Evolutionary conservation across 2,888 invertebrate genomes (phyloP), one percentile per base, ranked within the genome.

Genomic region (Auanema sp.): DNA sequence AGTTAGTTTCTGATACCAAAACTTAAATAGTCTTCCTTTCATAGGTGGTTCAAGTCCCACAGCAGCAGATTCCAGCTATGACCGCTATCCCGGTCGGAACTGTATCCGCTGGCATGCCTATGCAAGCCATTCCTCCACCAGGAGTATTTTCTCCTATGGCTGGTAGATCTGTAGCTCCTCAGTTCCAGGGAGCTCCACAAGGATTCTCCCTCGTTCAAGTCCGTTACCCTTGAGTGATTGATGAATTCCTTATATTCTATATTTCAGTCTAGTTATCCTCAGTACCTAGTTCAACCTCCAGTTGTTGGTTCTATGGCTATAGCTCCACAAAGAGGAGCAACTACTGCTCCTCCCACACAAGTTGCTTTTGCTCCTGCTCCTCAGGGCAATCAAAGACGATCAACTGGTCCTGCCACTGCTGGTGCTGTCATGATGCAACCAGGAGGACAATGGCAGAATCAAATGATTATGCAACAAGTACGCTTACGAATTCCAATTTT

Each of bases 1-100:
- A 21, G 55, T 60, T 43, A 5, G 40, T 40, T 41, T 23, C 24
- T 23, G 4, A 47, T n/a, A n/a, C n/a, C n/a, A n/a, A n/a, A n/a
- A n/a, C n/a, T 18, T 18, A 10, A 21, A 47, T 5, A 47, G 10
- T 5, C 16, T 47, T 3, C 10, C 5, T 47, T 3, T 33, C 8
- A 5, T 3, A 33, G 33, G 33, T 33, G 3, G 33, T 33, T 8
- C 33, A 33, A 8, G 33, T 33, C 8, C 33, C 33, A 5, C 33
- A 33, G 33, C 33, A 33, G 8, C 33, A 33, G 8, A 33, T 33
- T 8, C 33, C 33, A 33, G 33, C 33, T 33, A 33, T 33, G 33
- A 33, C 33, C 8, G 33, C 33, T 8, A 33, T 33, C 8, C 33
- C 33, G 8, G 33, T 33, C 33, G 33, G 33, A 5, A 33, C 33